Evolutionary conservation across 2,797 vertebrate genomes (phyloP).

Genomic region (Zenarchopterus dispar): DNA sequence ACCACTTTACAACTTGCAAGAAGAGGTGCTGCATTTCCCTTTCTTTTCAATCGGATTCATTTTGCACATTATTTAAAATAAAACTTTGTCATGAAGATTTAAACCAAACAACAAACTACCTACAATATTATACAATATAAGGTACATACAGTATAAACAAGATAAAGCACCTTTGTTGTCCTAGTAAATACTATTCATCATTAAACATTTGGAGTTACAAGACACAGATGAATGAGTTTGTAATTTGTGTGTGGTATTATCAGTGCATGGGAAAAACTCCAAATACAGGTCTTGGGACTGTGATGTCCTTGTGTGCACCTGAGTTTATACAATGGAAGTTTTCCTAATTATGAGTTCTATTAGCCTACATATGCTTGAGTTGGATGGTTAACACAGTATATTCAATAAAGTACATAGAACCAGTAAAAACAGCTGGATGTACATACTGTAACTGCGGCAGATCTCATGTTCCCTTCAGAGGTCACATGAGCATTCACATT

Average conservation of each 20-base stretch:
- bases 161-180: slow-evolving; percentile 89
- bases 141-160: slow-evolving; percentile 90
- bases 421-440: slow-evolving; percentile 78
- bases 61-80: slow-evolving; percentile 96
- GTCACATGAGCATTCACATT: slow-evolving; percentile 96
- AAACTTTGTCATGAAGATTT: slow-evolving; percentile 91
- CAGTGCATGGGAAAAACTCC: slow-evolving; percentile 90
- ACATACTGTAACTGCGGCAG: slow-evolving; percentile 80
- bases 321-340: slow-evolving; percentile 84
- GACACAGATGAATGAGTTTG: slow-evolving; percentile 84
- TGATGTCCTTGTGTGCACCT: slow-evolving; percentile 86
- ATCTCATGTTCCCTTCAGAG: slow-evolving; percentile 81
- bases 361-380: slow-evolving; percentile 71
- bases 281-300: slow-evolving; percentile 84
- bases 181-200: slow-evolving; percentile 84
- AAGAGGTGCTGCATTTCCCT: slow-evolving; percentile 82
- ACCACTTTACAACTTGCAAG: slow-evolving; percentile 87
- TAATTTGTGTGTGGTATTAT: slow-evolving; percentile 86
- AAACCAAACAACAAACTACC: slow-evolving; percentile 91
- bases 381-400: slow-evolving; percentile 79
- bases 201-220: slow-evolving; percentile 88
- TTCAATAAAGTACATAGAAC: slow-evolving; percentile 80
- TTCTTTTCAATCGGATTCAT: slow-evolving; percentile 86
- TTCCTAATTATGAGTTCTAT: slow-evolving; percentile 73
- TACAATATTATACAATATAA: slow-evolving; percentile 91